phyloP scores from a whole-genome alignment of 2,888 invertebrate species.

The Gortyna flavago region DNA sequence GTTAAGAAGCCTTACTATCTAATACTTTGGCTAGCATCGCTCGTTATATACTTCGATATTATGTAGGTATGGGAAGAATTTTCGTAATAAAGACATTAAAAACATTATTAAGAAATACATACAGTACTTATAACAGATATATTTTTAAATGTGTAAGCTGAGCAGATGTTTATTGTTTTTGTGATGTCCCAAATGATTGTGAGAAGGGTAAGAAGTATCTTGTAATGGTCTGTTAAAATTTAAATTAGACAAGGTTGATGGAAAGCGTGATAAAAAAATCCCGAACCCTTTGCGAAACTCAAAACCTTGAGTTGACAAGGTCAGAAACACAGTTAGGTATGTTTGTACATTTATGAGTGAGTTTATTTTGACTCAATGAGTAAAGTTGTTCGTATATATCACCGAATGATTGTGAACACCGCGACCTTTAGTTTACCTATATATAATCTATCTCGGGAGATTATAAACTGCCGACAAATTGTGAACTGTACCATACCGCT shows the following conservation, averaged over 20 bases:
- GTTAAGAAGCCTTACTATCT: constrained; percentile 45
- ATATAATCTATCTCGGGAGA: neutral
- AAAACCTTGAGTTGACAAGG: neutral
- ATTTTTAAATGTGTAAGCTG: neutral
- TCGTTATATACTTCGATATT: constrained; percentile 12
- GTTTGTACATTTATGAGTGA: neutral
- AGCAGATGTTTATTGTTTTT: neutral
- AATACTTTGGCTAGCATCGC: constrained; percentile 15
- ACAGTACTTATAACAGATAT: neutral
- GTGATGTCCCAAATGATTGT: neutral
- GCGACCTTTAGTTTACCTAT: neutral
- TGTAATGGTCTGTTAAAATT: neutral
- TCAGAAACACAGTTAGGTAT: neutral
- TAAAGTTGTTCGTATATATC: neutral
- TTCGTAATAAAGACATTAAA: constrained; percentile 1
- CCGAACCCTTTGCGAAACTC: neutral
- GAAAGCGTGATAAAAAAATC: neutral
- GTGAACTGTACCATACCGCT: neutral
- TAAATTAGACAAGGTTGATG: neutral
- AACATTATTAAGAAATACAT: neutral
- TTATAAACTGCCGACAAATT: neutral
- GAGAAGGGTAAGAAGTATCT: neutral
- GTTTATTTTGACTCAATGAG: neutral
- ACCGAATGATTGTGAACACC: neutral
- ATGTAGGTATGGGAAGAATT: neutral